A percentile compares a stretch with the other conserved stretches of the same genome.
phyloP scores from a whole-genome alignment of 2,888 invertebrate genomes.

The Cryptocephalus moraei region DNA sequence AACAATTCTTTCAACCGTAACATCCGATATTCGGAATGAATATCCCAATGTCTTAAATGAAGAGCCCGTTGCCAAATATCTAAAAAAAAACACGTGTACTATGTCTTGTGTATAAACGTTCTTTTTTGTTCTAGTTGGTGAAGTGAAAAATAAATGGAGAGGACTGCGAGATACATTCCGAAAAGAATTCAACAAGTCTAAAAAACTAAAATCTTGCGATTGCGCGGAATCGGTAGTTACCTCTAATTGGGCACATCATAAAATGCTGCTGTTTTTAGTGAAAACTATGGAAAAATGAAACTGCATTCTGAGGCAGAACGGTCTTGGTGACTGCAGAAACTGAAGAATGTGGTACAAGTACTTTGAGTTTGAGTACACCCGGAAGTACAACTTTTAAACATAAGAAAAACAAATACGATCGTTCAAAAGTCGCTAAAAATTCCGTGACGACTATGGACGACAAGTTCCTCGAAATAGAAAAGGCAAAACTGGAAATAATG shows the following conservation, averaged over 20 bases:
- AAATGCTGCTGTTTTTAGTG: slow-evolving; percentile 8
- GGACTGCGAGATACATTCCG: slow-evolving; percentile 6
- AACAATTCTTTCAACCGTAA: slow-evolving; percentile 3
- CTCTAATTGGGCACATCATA: slow-evolving; percentile 5
- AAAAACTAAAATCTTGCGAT: slow-evolving; percentile 4
- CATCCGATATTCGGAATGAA: slow-evolving; percentile 4
- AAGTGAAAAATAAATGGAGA: slow-evolving; percentile 4
- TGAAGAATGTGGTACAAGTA: too few relatives aligned
- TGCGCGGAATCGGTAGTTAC: too few relatives aligned
- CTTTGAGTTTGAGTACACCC: slow-evolving; percentile 1
- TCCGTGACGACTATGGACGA: slow-evolving; percentile 2
- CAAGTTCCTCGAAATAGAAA: slow-evolving; percentile 6
- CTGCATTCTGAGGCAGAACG: background rate
- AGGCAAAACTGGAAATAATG: slow-evolving; percentile 3
- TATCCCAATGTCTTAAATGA: slow-evolving; percentile 6
- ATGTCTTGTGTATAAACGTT: background rate
- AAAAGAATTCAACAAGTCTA: slow-evolving; percentile 6
- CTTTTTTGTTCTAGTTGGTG: background rate
- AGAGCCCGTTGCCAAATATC: slow-evolving; percentile 6
- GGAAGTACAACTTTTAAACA: slow-evolving; percentile 1
- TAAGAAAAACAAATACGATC: too few relatives aligned
- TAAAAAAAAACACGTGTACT: background rate
- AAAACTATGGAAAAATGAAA: slow-evolving; percentile 1
- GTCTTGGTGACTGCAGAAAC: too few relatives aligned
- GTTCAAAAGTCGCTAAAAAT: too few relatives aligned